Evolutionary conservation across 2,888 invertebrate genomes (phyloP), one percentile per base, ranked within the genome.

Genomic region (Dolichopus griseipennis): DNA sequence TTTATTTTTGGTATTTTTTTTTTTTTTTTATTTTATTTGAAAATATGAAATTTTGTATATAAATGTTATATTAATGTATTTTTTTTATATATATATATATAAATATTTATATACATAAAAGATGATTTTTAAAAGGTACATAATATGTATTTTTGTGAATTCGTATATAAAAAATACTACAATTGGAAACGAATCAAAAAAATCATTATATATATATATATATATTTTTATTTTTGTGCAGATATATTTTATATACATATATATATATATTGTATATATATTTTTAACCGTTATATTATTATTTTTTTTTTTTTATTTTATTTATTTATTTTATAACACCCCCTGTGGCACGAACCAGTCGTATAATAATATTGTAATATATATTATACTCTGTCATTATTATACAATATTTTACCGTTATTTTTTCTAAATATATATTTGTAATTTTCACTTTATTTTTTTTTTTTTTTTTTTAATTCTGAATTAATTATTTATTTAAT

Each of bases 161-260:
- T 52, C 15, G n/a, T 12, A 52, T n/a, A n/a, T n/a, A n/a, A n/a
- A n/a, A n/a, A 52, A 52, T 6, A 52, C 18, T 15, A 52, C 52
- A 52, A 52, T 52, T 52, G 52, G 18, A 52, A 52, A 52, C 52
- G 52, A 52, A 52, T 52, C 52, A 52, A 52, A 52, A 52, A 18
- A 52, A 12, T 12, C 2, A 18, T 52, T 18, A 18, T n/a, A 52
- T 52, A 18, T 52, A 3, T 52, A 18, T 52, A 15, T 12, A 3
- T 41, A 6, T 41, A 2, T 12, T 41, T 12, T 41, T 15, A 5
- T 41, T 41, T 41, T 15, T 52, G 52, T 52, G 15, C 18, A 52
- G 9, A 52, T 52, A 52, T 52, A 52, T n/a, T 18, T 52, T 18
- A 52, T 18, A n/a, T 52, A 52, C 6, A 52, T 52, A 52, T 6